A percentile compares a stretch with the other conserved stretches of the same genome.
Evolutionary conservation across 2,113 vertebrate genomes (phyloP).

Genomic region (Ondatra zibethicus): DNA sequence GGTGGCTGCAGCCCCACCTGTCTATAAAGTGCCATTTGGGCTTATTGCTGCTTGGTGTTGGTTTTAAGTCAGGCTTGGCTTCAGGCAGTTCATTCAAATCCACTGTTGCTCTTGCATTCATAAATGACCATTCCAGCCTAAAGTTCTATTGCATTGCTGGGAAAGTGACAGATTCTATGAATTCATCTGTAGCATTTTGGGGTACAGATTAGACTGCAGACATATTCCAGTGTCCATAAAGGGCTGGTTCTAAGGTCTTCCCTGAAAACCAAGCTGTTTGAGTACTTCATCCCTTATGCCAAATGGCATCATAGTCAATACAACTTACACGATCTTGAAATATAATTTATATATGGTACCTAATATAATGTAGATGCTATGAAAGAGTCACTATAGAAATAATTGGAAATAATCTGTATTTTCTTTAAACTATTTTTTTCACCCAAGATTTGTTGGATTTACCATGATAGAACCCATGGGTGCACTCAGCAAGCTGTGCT

Average conservation of each 20-base stretch:
- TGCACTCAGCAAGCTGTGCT: too few relatives aligned
- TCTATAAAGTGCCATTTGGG: neutral
- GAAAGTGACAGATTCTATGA: neutral
- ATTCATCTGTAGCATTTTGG: neutral
- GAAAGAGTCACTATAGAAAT: neutral
- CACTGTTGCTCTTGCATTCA: neutral
- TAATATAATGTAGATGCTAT: neutral
- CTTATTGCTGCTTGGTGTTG: neutral
- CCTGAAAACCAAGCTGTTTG: fast-evolving
- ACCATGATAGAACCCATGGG: neutral
- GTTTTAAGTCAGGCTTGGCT: neutral
- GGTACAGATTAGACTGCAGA: neutral
- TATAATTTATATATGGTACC: neutral
- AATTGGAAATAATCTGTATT: neutral
- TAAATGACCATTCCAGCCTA: neutral
- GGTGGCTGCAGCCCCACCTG: too few relatives aligned
- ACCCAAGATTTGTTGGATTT: neutral
- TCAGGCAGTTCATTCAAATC: neutral
- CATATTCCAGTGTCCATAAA: neutral
- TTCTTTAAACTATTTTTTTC: neutral
- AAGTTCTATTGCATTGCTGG: neutral
- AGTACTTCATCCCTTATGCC: neutral
- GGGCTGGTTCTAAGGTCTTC: neutral
- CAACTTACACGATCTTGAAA: neutral
- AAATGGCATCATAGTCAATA: neutral